Base-by-base conservation (phyloP, 2,888 invertebrate species). In the Nomada fucata region DNA sequence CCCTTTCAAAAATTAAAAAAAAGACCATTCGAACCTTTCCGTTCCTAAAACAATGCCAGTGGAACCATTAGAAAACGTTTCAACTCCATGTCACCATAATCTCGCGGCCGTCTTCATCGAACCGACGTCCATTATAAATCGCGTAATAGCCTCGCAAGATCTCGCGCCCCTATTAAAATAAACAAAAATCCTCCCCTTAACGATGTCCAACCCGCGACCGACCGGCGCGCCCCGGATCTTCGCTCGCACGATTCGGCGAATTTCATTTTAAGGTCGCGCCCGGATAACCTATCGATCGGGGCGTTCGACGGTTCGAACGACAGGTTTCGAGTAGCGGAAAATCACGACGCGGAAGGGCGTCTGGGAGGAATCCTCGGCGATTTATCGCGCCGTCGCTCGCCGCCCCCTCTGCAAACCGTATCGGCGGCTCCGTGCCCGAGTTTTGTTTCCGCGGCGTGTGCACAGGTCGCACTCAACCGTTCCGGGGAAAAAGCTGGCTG, bases 341-440 rank as follows among this genome's bases (percentile, higher is more conserved):
- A 57, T 69, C 57, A 63, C 63, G 74, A 63, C n/a, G 65, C 42
- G 64, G 61, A 72, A 80, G 68, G 61, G 57, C 61, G 36, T 64
- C 61, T 53, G 73, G 79, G 82, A 82, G 79, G 67, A 79, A 82
- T 79, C 72, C 69, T 42, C 69, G 60, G 2, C 83, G 69, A 84
- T 84, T 84, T 76, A 82, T 82, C 79, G 69, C 60, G 68, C 36
- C 36, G 64, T 63, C 61, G 53, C 64, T 63, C 73, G 65, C 18
- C 59, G n/a, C 76, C 50, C 23, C 23, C 23, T 23, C 1, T 68
- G 72, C 72, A 76, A 79, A 72, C 72, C 79, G 47, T 74, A 78
- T 78, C 78, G 63, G 65, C 69, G 69, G 59, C 72, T 82, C 70
- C 69, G 67, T 64, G 68, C 36, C 64, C 82, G 71, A 82, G 73